Percentiles rank a stretch among this genome's conserved stretches.
These are phyloP conservation scores for Caenorhabditis afra DNA, from an alignment of 2,888 invertebrate species.

Conservation along the genomic window DNA sequence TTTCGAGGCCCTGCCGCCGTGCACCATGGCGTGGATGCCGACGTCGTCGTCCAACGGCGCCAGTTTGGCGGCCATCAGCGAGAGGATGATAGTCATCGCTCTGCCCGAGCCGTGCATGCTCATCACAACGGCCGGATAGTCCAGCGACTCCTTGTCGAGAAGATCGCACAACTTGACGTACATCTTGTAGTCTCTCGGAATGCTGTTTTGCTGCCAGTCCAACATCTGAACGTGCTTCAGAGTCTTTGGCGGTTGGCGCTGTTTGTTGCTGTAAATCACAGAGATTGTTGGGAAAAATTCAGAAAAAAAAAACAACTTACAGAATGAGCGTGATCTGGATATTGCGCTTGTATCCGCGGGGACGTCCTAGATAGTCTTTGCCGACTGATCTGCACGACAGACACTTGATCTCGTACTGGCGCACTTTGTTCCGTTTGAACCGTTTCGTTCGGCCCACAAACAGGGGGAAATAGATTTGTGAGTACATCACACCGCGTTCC, in stretches of 20 bases:
- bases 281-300: neutral
- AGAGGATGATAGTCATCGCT: constrained; percentile 12
- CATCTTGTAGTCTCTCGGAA: constrained; percentile 5
- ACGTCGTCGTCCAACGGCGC: constrained; percentile 26
- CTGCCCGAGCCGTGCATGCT: constrained; percentile 26
- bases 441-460: too few relatives aligned
- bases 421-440: too few relatives aligned
- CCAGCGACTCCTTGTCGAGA: neutral
- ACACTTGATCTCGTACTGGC: constrained; percentile 20
- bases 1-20: constrained; percentile 19
- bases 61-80: constrained; percentile 20
- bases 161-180: constrained; percentile 16
- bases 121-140: constrained; percentile 14
- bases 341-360: constrained; percentile 10
- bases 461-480: too few relatives aligned
- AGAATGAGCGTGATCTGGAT: constrained; percentile 9
- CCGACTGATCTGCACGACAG: neutral
- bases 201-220: constrained; percentile 14
- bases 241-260: neutral
- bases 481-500: too few relatives aligned
- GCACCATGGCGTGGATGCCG: constrained; percentile 25
- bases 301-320: neutral
- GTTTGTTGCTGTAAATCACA: neutral
- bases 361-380: too few relatives aligned
- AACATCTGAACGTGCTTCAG: constrained; percentile 13